Base-by-base conservation (phyloP, 2,797 vertebrate genomes). In the Sebastes nivosus region DNA sequence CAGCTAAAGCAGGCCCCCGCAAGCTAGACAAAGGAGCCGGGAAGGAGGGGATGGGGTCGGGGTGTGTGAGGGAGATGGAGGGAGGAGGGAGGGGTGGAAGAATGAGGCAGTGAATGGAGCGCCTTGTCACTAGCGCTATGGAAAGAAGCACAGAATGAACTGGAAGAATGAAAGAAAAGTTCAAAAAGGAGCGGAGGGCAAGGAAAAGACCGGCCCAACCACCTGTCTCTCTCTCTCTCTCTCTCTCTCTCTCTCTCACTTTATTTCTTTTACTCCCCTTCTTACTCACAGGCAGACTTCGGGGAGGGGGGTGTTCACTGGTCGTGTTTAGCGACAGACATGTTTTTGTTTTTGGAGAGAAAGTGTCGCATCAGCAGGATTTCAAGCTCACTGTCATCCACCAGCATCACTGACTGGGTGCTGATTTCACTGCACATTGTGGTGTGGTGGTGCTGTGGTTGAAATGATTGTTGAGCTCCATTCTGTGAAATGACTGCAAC, bases 131-230 rank as follows among this genome's bases (percentile, higher is more conserved):
- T 86, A 34, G 93, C 66, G 89, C 91, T 92, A 88, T 94, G 92
- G 93, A 94, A 80, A 95, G 93, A 93, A 93, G 93, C 92, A 88
- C 91, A 93, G 95, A 96, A 95, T 93, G 92, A 95, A 95, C 92
- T 93, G 91, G 92, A 92, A 94, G 94, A 95, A 94, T 94, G 94
- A 95, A 95, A 95, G 92, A 94, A 92, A 93, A 94, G 95, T 95
- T 94, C 92, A 94, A 96, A 94, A 95, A 92, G 92, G 93, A 95
- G 89, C 91, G 90, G 81, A 95, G 94, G 93, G 92, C 92, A 93
- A 93, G 90, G 91, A 93, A 92, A 91, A 91, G 93, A 93, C 89
- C 79, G 90, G 93, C 93, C 88, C 55, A 80, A 93, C 95, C 95
- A 95, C 95, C 96, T 95, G 94, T 96, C 92, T 93, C 86, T 85